Evolutionary conservation across 1,140 invertebrate genomes (phyloP).

Genomic region (Rhyacophila brunnea): DNA sequence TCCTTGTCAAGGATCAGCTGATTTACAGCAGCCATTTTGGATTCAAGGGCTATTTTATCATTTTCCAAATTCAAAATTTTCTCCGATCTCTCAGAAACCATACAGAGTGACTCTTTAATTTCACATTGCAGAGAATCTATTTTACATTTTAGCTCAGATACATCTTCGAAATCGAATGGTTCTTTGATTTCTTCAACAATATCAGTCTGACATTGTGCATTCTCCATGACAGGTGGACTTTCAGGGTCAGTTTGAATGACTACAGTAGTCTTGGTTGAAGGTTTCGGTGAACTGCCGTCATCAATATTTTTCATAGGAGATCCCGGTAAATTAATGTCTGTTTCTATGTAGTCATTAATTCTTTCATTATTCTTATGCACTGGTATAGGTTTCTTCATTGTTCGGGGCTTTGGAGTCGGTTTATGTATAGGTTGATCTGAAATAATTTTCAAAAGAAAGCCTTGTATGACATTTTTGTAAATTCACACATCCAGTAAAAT

Average conservation of each 20-base stretch:
- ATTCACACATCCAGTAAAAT: too few relatives aligned
- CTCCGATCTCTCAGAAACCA: slow-evolving; percentile 36
- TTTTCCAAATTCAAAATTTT: slow-evolving; percentile 38
- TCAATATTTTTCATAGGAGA: slow-evolving; percentile 30
- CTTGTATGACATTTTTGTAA: too few relatives aligned
- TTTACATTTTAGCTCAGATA: slow-evolving; percentile 1
- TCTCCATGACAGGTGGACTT: background rate
- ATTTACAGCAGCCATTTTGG: slow-evolving; percentile 38
- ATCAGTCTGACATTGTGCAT: slow-evolving; percentile 26
- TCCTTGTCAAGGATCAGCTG: slow-evolving; percentile 40
- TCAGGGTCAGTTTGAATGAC: slow-evolving; percentile 27
- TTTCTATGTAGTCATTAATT: background rate
- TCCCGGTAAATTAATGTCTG: slow-evolving; percentile 21
- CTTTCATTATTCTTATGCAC: slow-evolving; percentile 8
- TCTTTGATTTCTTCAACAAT: slow-evolving; percentile 1
- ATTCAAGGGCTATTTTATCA: slow-evolving; percentile 37
- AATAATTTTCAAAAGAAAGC: slow-evolving; percentile 7
- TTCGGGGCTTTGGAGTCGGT: slow-evolving; percentile 24
- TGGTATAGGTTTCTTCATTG: slow-evolving; percentile 16
- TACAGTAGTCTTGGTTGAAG: slow-evolving; percentile 11
- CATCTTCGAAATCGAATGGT: background rate
- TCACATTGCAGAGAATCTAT: slow-evolving; percentile 25
- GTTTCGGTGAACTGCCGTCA: slow-evolving; percentile 6
- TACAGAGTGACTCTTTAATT: slow-evolving; percentile 34
- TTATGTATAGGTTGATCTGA: slow-evolving; percentile 11